Evolutionary conservation across 2,797 vertebrate species (phyloP).

Genomic region (Diplodus puntazzo): DNA sequence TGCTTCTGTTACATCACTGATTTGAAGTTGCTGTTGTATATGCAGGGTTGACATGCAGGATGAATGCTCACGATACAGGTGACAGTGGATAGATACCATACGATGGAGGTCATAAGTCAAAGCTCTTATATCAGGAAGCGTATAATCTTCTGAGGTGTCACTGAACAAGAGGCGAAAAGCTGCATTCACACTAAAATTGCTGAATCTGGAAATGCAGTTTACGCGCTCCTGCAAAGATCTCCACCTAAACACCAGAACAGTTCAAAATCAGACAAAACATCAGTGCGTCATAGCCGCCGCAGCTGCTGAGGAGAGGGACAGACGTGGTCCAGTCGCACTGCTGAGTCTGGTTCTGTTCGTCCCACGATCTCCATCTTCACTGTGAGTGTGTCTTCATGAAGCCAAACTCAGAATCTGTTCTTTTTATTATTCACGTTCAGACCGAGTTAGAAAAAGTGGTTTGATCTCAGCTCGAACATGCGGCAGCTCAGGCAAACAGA

Average conservation of each 20-base stretch:
- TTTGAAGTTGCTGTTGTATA: constrained; percentile 2
- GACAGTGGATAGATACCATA: neutral
- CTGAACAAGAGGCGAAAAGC: neutral
- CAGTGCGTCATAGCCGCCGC: neutral
- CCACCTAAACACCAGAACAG: neutral
- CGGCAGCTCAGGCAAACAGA: neutral
- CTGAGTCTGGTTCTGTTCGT: neutral
- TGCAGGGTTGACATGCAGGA: neutral
- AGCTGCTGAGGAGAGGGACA: neutral
- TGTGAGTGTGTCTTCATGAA: neutral
- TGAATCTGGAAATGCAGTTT: neutral
- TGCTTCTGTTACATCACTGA: neutral
- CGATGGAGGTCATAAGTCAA: neutral
- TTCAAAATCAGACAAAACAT: neutral
- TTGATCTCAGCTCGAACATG: neutral
- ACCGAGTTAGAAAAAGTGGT: neutral
- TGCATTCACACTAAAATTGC: neutral
- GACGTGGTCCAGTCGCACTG: neutral
- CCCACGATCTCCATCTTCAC: neutral
- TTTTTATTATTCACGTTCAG: neutral
- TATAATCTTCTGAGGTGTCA: neutral
- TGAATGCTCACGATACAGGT: too few species aligned
- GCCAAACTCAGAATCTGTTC: neutral
- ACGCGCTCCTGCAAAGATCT: neutral
- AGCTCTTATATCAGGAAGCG: neutral